Percentiles rank a stretch among this genome's conserved stretches.
Conservation (phyloP, 2,888 invertebrate genomes). For the Atethmia centrago region DNA sequence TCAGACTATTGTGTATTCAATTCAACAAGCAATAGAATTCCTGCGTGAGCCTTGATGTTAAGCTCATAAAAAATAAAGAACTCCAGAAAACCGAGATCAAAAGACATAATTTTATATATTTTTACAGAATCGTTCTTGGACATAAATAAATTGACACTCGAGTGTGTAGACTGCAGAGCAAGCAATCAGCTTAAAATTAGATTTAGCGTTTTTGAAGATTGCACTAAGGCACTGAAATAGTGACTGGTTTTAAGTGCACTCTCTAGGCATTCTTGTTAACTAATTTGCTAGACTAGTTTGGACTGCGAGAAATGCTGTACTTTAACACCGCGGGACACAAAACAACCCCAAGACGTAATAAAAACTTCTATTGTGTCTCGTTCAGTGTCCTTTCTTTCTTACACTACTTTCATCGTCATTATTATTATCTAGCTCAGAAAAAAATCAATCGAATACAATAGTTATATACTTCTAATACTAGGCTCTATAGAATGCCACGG, state of each 20-base stretch:
- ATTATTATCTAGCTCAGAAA: neutral
- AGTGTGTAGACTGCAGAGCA: neutral
- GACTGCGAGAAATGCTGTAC: neutral
- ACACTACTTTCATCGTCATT: neutral
- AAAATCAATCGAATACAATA: slow-evolving; percentile 3
- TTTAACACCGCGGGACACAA: neutral
- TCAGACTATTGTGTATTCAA: neutral
- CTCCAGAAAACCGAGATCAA: neutral
- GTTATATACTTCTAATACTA: neutral
- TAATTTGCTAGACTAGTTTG: slow-evolving; percentile 2
- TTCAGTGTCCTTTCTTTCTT: too few relatives aligned
- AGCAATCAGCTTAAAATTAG: neutral
- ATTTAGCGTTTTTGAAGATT: slow-evolving; percentile 24
- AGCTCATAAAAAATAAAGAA: neutral
- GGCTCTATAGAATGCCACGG: neutral
- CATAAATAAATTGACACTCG: neutral
- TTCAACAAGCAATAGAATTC: slow-evolving; percentile 16
- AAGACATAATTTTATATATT: neutral
- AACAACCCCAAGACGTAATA: neutral
- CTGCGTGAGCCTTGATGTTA: neutral
- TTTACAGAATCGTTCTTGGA: neutral
- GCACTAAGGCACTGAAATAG: slow-evolving; percentile 2
- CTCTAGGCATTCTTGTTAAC: neutral
- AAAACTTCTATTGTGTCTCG: neutral
- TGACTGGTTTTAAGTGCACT: neutral